Evolutionary conservation across 2,888 invertebrate species (phyloP), one percentile per base, ranked within the genome.

Genomic region (Geophilus truncorum): DNA sequence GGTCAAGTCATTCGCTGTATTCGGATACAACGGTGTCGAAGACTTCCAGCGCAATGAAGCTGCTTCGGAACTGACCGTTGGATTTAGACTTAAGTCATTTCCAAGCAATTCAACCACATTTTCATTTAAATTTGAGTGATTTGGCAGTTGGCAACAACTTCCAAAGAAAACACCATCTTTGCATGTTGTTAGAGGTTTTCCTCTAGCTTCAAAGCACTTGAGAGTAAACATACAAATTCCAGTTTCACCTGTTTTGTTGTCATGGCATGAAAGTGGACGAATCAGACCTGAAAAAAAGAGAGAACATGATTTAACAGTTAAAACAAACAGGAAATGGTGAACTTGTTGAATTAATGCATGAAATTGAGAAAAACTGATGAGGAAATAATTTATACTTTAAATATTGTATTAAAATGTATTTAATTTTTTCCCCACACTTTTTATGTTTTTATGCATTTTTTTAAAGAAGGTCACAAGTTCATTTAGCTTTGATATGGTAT

Each of bases 141-240:
- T 82, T 7, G 83, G 81, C 23, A 95, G 89, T 85, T 93, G 93
- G 86, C 96, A 96, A 86, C 96, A 96, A 36, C 95, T 95, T 80
- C 96, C 96, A 86, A 96, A 96, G 88, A 95, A 96, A 87, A 96
- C 96, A 83, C 95, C 91, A 88, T 96, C 96, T 85, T 96, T 94
- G 87, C 96, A 96, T 0, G 95, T 95, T 34, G 95, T 96, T 83
- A 96, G 88, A 85, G 96, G 96, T 0, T 95, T 93, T 62, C 96
- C 96, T 86, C 96, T 96, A 82, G 93, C 91, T 89, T 95, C 94
- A 77, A 94, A 91, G 86, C 96, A 96, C 85, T 96, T 94, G 87
- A 95, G 95, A 82, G 95, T 96, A 86, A 96, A 96, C 96, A 96
- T 96, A 86, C 96, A 96, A 0, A 94, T 90, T 0, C 96, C 96